Percentiles rank a stretch among this genome's conserved stretches.
These are phyloP conservation scores for Tinea trinotella DNA, from an alignment of 2,888 invertebrate genomes.

Conservation along the genomic window DNA sequence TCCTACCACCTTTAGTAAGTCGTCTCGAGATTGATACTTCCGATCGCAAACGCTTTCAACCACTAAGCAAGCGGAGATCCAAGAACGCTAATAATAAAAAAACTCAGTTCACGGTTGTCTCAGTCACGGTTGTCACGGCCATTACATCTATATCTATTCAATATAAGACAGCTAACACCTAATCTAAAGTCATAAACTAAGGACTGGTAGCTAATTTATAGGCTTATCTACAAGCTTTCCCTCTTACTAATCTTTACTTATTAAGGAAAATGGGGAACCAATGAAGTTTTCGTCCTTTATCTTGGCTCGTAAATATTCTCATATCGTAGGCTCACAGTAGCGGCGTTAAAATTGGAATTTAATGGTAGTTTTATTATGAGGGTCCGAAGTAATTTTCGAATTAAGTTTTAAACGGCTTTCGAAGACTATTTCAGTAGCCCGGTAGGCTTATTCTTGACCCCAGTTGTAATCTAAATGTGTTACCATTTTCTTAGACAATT, in stretches of 20 bases:
- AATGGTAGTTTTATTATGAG: constrained; percentile 43
- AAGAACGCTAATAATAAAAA: too few relatives aligned
- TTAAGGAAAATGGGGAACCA: constrained; percentile 67
- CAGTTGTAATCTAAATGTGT: too few relatives aligned
- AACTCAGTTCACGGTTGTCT: too few relatives aligned
- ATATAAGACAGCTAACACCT: constrained; percentile 5
- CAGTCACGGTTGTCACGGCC: too few relatives aligned
- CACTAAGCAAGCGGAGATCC: too few relatives aligned
- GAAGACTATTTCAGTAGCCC: constrained; percentile 1
- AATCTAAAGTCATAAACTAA: constrained; percentile 14
- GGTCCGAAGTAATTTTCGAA: constrained; percentile 7
- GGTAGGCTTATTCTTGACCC: too few relatives aligned
- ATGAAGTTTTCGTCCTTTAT: constrained; percentile 65
- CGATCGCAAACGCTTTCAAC: too few relatives aligned
- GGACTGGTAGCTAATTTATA: constrained; percentile 40
- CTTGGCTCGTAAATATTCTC: constrained; percentile 49
- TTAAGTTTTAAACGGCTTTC: constrained; percentile 2
- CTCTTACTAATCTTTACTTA: constrained; percentile 67
- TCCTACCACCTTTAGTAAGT: too few relatives aligned
- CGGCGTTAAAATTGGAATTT: constrained; percentile 55
- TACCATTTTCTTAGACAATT: too few relatives aligned
- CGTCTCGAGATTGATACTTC: too few relatives aligned
- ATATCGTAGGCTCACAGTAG: constrained; percentile 33
- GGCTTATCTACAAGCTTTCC: constrained; percentile 42
- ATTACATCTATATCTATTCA: too few relatives aligned